A percentile compares a stretch with the other conserved stretches of the same genome.
Conservation (phyloP, 2,888 invertebrate genomes). For the Synanthedon andrenaeformis region DNA sequence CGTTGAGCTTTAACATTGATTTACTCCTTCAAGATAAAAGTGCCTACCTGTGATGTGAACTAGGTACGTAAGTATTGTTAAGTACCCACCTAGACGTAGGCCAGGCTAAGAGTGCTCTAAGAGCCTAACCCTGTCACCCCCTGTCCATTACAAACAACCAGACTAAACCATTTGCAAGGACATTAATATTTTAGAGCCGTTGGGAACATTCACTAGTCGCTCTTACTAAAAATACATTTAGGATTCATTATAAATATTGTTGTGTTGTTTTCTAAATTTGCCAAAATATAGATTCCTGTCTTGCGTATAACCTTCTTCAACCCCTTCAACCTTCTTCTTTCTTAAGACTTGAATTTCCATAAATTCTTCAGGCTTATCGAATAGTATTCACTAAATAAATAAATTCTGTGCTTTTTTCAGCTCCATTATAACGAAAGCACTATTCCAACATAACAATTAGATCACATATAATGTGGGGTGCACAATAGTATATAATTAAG, state of each 20-base stretch:
- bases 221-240: background rate
- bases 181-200: slow-evolving; percentile 3
- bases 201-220: slow-evolving; percentile 1
- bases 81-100: slow-evolving; percentile 29
- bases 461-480: no score
- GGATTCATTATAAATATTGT: no score
- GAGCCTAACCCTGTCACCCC: slow-evolving; percentile 27
- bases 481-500: no score
- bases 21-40: background rate
- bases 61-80: slow-evolving; percentile 23
- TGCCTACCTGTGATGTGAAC: background rate
- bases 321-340: no score
- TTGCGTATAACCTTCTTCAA: no score
- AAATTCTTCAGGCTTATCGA: no score
- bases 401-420: no score
- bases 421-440: no score
- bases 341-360: no score
- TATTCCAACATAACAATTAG: slow-evolving; percentile 9
- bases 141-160: slow-evolving; percentile 22
- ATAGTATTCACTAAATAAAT: no score
- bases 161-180: slow-evolving; percentile 11
- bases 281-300: no score
- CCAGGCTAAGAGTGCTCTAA: slow-evolving; percentile 23
- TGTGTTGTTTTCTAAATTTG: no score
- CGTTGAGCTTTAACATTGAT: background rate